Evolutionary conservation across 2,113 vertebrate species (phyloP), one percentile per base, ranked within the genome.

Genomic region (Scalopus aquaticus): DNA sequence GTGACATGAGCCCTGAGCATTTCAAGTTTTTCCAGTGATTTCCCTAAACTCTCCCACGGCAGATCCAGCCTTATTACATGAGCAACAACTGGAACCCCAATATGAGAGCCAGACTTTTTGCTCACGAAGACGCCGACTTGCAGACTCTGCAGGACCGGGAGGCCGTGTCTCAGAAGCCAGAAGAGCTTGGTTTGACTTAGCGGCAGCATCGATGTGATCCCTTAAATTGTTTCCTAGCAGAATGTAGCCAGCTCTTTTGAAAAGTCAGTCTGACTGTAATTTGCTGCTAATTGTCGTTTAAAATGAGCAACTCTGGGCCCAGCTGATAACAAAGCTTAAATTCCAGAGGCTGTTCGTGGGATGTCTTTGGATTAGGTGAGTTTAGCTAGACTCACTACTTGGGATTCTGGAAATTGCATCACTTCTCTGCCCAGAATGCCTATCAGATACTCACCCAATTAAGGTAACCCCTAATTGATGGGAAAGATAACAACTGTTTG

Each of bases 191-290:
- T 96, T 87, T 97, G 96, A 97, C 97, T 96, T 92, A 96, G 95
- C 83, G 90, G 86, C 79, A 69, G 65, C 37, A 73, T 67, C 69
- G 56, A 86, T 91, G 95, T 96, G 89, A 91, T 37, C 81, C 94
- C 96, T 96, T 97, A 95, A 97, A 97, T 62, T 77, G 73, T 96
- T 97, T 98, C 65, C 73, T 95, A 92, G 85, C 97, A 93, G 94
- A 97, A 96, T 62, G 32, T 28, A 94, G 89, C 73, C 92, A 69
- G 96, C 74, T 81, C 77, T 62, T 96, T 94, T 95, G 94, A 97
- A n/a, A 98, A 97, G 95, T 84, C 72, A 9, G 7, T 88, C 81
- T 88, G 87, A 88, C 88, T 79, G 44, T 74, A 92, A 97, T 98
- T 97, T 97, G 77, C 56, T 96, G 87, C 83, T 95, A 96, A 90